Conservation (phyloP, 1,140 invertebrate genomes). For the Chrysopa pallens region DNA sequence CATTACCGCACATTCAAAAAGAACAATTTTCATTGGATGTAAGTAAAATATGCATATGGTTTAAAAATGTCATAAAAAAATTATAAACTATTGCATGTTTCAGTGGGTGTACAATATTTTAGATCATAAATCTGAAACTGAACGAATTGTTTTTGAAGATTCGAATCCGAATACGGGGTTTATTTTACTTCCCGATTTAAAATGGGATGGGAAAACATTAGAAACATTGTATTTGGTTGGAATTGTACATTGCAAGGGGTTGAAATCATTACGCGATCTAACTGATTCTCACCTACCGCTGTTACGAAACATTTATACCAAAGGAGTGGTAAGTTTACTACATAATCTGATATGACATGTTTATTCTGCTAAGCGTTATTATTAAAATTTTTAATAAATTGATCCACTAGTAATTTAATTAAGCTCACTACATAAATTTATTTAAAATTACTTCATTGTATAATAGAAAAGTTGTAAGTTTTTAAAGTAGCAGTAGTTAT, state of each 20-base stretch:
- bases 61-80: conserved; percentile 2
- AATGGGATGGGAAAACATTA: conserved; percentile 71
- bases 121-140: conserved; percentile 73
- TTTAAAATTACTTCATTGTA: no score
- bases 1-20: conserved; percentile 52
- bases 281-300: conserved; percentile 58
- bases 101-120: conserved; percentile 96
- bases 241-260: conserved; percentile 47
- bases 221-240: conserved; percentile 72
- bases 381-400: no score
- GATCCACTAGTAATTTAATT: no score
- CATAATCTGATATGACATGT: no score
- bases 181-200: conserved; percentile 77
- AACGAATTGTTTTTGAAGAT: conserved; percentile 76
- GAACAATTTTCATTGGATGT: conserved; percentile 62
- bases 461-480: no score
- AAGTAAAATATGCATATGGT: conserved; percentile 11
- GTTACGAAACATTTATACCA: conserved; percentile 60
- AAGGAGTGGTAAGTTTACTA: conserved; percentile 42
- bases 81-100: conserved; percentile 20
- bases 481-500: no score
- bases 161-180: conserved; percentile 64
- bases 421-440: no score
- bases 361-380: no score
- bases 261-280: conserved; percentile 75